phyloP scores from a whole-genome alignment of 1,140 invertebrate species.

The Cydia fagiglandana region DNA sequence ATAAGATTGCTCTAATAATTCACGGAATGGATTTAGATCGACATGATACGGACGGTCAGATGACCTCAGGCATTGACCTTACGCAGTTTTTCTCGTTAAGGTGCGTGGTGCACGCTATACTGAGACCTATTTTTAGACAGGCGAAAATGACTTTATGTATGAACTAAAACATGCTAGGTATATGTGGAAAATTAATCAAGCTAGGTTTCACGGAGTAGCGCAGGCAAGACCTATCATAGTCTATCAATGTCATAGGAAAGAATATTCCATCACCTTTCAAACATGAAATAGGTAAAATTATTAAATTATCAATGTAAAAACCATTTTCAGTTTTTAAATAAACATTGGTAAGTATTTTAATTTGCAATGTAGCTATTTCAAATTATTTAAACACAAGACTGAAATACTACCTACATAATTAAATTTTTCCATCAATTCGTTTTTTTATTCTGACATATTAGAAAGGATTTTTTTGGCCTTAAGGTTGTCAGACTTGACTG shows the following conservation, averaged over 20 bases:
- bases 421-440: too few relatives aligned
- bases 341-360: too few relatives aligned
- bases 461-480: too few relatives aligned
- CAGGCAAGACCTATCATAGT: background rate
- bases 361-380: too few relatives aligned
- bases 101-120: slow-evolving; percentile 8
- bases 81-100: slow-evolving; percentile 9
- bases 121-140: background rate
- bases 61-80: slow-evolving; percentile 13
- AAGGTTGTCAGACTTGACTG: too few relatives aligned
- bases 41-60: background rate
- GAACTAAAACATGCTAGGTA: background rate
- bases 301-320: too few relatives aligned
- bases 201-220: background rate
- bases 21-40: background rate
- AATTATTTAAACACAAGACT: too few relatives aligned
- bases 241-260: background rate
- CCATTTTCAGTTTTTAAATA: too few relatives aligned
- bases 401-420: too few relatives aligned
- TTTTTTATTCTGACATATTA: too few relatives aligned
- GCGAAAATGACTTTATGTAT: background rate
- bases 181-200: background rate
- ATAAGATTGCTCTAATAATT: slow-evolving; percentile 14
- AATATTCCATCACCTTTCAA: background rate
- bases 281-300: too few relatives aligned